A percentile compares a stretch with the other conserved stretches of the same genome.
Evolutionary conservation across 2,797 vertebrate genomes (phyloP).

Genomic region (Garrulus glandarius): DNA sequence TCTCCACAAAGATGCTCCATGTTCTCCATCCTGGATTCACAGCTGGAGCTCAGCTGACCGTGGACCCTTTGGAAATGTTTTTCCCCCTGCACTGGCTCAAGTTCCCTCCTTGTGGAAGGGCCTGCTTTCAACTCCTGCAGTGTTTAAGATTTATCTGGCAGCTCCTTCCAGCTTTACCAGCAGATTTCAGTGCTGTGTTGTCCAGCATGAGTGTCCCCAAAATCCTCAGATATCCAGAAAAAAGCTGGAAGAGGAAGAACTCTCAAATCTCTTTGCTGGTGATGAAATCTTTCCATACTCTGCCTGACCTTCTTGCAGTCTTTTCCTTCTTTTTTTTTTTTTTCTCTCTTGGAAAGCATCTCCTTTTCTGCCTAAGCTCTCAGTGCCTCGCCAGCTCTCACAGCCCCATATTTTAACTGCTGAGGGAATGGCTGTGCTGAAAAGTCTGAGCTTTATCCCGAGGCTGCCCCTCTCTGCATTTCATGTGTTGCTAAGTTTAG

Average conservation of each 20-base stretch:
- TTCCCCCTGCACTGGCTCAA: background rate
- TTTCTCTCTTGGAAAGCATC: background rate
- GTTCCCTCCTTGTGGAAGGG: background rate
- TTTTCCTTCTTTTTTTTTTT: background rate
- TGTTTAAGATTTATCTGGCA: background rate
- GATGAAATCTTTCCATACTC: conserved; percentile 20
- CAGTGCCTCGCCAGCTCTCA: background rate
- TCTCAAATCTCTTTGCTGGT: background rate
- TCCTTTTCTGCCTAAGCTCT: background rate
- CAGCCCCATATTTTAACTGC: background rate
- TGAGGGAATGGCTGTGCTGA: background rate
- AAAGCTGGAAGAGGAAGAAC: background rate
- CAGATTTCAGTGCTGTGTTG: rapidly evolving
- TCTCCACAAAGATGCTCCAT: background rate
- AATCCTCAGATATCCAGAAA: background rate
- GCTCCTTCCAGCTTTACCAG: background rate
- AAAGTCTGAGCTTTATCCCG: background rate
- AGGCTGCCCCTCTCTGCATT: background rate
- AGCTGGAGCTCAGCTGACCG: background rate
- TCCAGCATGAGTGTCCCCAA: rapidly evolving
- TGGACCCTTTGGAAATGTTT: background rate
- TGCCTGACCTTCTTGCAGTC: background rate
- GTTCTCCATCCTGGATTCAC: background rate
- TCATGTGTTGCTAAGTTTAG: background rate
- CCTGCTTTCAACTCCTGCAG: background rate